A percentile compares a stretch with the other conserved stretches of the same genome.
Evolutionary conservation across 2,797 vertebrate genomes (phyloP).

Genomic region (Phoxinus dragarum): DNA sequence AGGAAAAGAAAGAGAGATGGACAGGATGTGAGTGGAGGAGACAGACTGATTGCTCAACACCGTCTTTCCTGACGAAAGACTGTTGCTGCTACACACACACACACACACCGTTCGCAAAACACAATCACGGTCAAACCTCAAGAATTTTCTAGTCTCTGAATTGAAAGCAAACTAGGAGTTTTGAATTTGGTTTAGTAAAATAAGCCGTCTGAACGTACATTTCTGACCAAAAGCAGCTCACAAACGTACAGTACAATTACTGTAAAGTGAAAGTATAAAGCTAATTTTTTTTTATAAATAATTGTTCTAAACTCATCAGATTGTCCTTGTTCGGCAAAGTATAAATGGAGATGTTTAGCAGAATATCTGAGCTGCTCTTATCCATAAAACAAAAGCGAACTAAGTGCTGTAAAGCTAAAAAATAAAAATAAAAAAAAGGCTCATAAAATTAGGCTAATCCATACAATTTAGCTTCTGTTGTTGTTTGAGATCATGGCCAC

Average conservation of each 20-base stretch:
- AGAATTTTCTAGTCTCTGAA: background rate
- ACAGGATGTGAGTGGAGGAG: constrained; percentile 59
- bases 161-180: background rate
- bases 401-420: background rate
- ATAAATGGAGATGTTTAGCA: background rate
- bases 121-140: background rate
- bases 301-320: background rate
- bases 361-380: background rate
- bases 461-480: background rate
- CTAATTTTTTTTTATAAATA: too few relatives aligned
- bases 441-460: background rate
- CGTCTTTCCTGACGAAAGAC: constrained; percentile 70
- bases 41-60: constrained; percentile 75
- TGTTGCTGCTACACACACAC: constrained; percentile 62
- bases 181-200: background rate
- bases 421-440: background rate
- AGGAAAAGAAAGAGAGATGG: constrained; percentile 22
- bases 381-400: background rate
- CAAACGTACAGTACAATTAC: too few relatives aligned
- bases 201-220: background rate
- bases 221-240: background rate
- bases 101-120: background rate
- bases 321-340: background rate
- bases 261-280: background rate
- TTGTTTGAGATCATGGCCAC: background rate